phyloP scores from a whole-genome alignment of 2,888 invertebrate genomes.

The Coelogynopora nodosa region DNA sequence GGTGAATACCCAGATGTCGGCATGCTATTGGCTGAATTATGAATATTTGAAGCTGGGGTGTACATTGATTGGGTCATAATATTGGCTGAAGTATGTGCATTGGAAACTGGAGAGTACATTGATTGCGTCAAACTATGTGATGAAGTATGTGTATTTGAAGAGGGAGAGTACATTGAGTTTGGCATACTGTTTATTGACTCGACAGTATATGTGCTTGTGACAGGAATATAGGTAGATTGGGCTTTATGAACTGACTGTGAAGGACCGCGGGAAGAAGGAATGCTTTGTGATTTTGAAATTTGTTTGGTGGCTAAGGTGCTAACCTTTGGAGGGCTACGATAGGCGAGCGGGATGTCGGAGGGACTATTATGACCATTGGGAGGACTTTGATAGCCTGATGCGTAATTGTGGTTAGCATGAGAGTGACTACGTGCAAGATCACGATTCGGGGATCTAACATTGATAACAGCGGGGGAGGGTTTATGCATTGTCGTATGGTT shows the following conservation, averaged over 20 bases:
- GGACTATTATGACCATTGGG: background rate
- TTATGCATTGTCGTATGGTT: background rate
- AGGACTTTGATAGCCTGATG: background rate
- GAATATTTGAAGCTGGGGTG: background rate
- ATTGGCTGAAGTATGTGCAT: background rate
- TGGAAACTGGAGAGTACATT: background rate
- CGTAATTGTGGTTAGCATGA: background rate
- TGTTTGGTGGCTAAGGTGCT: background rate
- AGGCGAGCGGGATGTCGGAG: background rate
- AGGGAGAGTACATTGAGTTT: no score
- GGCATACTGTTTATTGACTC: no score
- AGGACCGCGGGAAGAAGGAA: background rate
- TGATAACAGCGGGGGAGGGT: background rate
- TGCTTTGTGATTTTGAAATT: background rate
- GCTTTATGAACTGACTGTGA: background rate
- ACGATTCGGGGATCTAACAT: background rate
- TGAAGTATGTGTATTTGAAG: no score
- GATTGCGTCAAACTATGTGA: no score
- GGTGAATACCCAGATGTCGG: background rate
- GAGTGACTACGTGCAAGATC: background rate
- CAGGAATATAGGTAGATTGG: no score
- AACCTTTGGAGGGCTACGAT: background rate
- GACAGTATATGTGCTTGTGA: no score
- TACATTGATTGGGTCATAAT: background rate
- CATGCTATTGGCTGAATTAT: background rate